A percentile compares a stretch with the other conserved stretches of the same genome.
Evolutionary conservation across 1,140 invertebrate species (phyloP).

Genomic region (Rhyzopertha dominica): DNA sequence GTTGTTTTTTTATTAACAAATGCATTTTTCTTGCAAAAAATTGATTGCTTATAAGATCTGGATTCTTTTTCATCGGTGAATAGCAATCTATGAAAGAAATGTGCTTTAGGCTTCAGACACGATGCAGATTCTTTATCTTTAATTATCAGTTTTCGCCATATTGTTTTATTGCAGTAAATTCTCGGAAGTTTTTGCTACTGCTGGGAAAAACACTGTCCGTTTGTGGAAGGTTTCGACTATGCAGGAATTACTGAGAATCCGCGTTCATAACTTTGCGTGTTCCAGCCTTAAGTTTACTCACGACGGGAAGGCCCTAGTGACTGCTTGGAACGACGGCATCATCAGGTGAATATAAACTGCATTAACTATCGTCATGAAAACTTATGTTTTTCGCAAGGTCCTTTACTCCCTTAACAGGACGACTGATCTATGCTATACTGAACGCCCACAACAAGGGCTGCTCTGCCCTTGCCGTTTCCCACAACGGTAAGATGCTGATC

Average conservation of each 20-base stretch:
- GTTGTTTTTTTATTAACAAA: neutral
- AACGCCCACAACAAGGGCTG: constrained; percentile 86
- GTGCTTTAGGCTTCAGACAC: no score
- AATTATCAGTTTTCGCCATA: no score
- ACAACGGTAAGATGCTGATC: constrained; percentile 66
- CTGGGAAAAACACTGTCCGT: constrained; percentile 75
- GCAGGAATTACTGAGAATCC: constrained; percentile 76
- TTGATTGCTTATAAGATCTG: neutral
- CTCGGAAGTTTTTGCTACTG: constrained; percentile 80
- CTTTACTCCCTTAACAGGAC: constrained; percentile 77
- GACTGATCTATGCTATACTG: constrained; percentile 70
- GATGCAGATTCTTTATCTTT: no score
- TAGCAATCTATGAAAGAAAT: constrained; percentile 7
- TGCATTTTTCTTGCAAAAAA: neutral
- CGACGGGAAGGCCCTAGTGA: constrained; percentile 72
- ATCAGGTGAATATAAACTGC: no score
- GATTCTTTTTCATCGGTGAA: neutral
- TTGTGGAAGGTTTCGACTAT: constrained; percentile 74
- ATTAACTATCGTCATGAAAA: no score
- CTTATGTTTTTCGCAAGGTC: constrained; percentile 44
- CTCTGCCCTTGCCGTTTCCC: constrained; percentile 68
- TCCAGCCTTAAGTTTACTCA: constrained; percentile 68
- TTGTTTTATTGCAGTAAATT: constrained; percentile 57
- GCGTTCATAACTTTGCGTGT: constrained; percentile 81
- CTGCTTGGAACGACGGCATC: constrained; percentile 82